Percentiles rank a stretch among this genome's conserved stretches.
Conservation (phyloP, 2,888 invertebrate species). For the Melolontha melolontha region DNA sequence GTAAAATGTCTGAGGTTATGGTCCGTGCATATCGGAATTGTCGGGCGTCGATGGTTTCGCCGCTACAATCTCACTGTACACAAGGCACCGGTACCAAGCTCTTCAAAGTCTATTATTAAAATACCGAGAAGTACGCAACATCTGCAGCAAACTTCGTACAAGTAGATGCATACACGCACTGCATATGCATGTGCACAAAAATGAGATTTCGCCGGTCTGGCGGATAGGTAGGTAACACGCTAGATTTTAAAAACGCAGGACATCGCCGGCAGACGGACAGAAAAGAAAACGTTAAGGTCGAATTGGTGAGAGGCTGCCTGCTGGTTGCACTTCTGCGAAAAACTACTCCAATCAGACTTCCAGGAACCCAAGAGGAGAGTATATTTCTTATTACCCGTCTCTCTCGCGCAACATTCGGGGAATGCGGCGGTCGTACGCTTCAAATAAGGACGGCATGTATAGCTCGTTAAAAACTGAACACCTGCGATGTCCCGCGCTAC, state of each 20-base stretch:
- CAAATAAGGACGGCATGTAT: conserved; percentile 32
- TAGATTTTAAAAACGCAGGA: background rate
- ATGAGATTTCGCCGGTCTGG: too few species aligned
- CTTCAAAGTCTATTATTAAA: conserved; percentile 34
- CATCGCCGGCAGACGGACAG: conserved; percentile 16
- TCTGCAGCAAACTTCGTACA: conserved; percentile 13
- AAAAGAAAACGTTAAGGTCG: conserved; percentile 41
- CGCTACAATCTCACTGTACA: too few species aligned
- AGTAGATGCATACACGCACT: background rate
- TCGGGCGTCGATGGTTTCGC: background rate
- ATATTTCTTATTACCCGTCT: conserved; percentile 30
- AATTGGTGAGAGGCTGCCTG: conserved; percentile 37
- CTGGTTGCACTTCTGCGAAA: conserved; percentile 57
- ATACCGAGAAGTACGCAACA: conserved; percentile 24
- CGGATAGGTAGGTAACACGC: background rate
- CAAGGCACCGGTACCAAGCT: background rate
- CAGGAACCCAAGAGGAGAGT: conserved; percentile 53
- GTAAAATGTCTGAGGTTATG: conserved; percentile 31
- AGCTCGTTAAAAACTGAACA: conserved; percentile 36
- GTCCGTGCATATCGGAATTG: conserved; percentile 20
- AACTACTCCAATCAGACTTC: conserved; percentile 60
- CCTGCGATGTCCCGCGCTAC: conserved; percentile 40
- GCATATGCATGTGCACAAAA: background rate
- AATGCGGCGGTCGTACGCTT: conserved; percentile 5
- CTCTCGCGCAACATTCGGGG: conserved; percentile 11